Base-by-base conservation (phyloP, 2,888 invertebrate genomes). In the Reticulitermes lucifugus region DNA sequence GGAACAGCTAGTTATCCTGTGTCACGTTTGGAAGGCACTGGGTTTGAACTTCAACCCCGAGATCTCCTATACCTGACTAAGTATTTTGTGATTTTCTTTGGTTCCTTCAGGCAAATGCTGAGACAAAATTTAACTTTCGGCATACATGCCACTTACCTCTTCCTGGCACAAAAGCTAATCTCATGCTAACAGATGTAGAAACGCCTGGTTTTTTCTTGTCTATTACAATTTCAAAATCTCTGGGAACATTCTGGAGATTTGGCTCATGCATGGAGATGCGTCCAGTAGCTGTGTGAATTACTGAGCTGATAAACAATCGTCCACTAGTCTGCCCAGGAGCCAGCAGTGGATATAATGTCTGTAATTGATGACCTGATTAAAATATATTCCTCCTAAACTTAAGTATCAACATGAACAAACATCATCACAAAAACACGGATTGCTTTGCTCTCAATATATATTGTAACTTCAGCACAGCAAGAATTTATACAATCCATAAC, bases 181-280 rank as follows among this genome's bases (percentile, higher is more conserved):
- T 90, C 90, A 86, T 90, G 89, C 88, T 93, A 92, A 88, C 91
- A 90, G 22, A 86, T 22, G 12, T 21, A 46, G 77, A n/a, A n/a
- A 22, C n/a, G 5, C 25, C 70, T 43, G 51, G n/a, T 46, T 25
- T 55, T 14, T 0, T 70, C 43, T 70, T 22, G 35, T 81, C 65
- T 65, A 81, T 43, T 41, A 70, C 88, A 25, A 96, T 92, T 41
- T 92, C 91, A 91, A 98, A 98, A 89, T 97, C 96, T 88, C 96
- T 95, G 0, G 98, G 97, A 29, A 98, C 94, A 90, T 95, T 97
- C 91, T 99, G 99, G 70, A 99, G 91, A 91, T 97, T 98, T 0
- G 99, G 99, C 89, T 98, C 97, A 86, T 95, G 94, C 96, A 99
- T 97, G 85, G 96, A 94, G 87, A 99, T 95, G 86, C 99, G 93